A percentile compares a stretch with the other conserved stretches of the same genome.
These are phyloP conservation scores for Drosophila mauritiana DNA, from an alignment of 1,140 invertebrate species.

Conservation along the genomic window DNA sequence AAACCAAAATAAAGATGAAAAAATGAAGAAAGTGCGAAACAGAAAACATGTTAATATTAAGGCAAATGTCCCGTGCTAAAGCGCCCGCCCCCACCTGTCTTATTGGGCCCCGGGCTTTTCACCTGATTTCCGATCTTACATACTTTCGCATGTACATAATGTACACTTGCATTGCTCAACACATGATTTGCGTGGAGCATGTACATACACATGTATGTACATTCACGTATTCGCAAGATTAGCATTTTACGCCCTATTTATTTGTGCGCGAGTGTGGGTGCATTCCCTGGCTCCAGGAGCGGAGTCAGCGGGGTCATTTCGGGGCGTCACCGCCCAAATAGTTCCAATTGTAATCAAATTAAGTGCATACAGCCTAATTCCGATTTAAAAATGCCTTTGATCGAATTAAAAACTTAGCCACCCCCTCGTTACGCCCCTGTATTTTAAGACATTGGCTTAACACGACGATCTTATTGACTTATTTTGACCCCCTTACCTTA, in stretches of 20 bases:
- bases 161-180: conserved; percentile 21
- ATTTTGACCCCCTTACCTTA: conserved; percentile 3
- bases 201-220: not conserved
- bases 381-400: too few species aligned
- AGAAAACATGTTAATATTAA: conserved; percentile 30
- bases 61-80: conserved; percentile 16
- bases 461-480: conserved; percentile 4
- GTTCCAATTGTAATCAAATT: too few species aligned
- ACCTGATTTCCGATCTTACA: conserved; percentile 8
- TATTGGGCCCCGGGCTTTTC: conserved; percentile 4
- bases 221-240: conserved; percentile 9
- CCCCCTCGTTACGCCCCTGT: not conserved
- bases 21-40: conserved; percentile 3
- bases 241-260: conserved; percentile 26
- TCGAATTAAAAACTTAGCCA: not conserved
- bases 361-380: too few species aligned
- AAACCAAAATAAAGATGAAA: not conserved
- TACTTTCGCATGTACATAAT: conserved; percentile 5
- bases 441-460: not conserved
- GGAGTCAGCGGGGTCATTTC: not conserved
- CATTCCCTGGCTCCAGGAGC: conserved; percentile 6
- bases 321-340: not conserved
- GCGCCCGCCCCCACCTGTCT: not conserved
- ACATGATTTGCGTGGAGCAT: conserved; percentile 32
- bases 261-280: not conserved